These are phyloP conservation scores for Corydoras sp. DNA, from an alignment of 2,113 vertebrate genomes.

Conservation along the genomic window DNA sequence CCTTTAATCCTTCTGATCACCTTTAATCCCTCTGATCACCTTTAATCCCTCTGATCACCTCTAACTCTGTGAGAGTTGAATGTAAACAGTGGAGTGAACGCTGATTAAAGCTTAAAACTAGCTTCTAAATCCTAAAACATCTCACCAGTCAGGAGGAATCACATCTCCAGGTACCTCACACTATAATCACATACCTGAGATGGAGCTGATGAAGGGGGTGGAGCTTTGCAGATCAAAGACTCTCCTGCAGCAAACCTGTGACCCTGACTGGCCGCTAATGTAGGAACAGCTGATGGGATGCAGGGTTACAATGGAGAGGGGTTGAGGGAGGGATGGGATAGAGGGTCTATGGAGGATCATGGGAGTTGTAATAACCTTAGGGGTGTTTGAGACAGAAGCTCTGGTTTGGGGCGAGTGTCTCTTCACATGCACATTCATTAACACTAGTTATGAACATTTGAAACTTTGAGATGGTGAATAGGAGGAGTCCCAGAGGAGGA, in stretches of 20 bases:
- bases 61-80: too few species aligned
- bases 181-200: conserved; percentile 48
- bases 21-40: too few species aligned
- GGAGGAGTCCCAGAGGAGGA: too few species aligned
- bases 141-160: conserved; percentile 26
- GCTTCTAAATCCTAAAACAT: conserved; percentile 12
- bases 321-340: conserved; percentile 37
- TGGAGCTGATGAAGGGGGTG: conserved; percentile 56
- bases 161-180: conserved; percentile 21
- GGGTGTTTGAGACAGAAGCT: conserved; percentile 8
- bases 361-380: conserved; percentile 24
- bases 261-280: conserved; percentile 52
- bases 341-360: conserved; percentile 40
- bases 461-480: too few species aligned
- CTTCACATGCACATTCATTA: conserved; percentile 24
- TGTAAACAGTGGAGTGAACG: background rate
- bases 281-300: conserved; percentile 48
- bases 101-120: too few species aligned
- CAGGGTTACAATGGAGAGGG: conserved; percentile 45
- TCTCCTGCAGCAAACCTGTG: conserved; percentile 48
- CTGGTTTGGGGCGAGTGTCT: too few species aligned
- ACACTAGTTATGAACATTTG: too few species aligned
- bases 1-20: too few species aligned
- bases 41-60: too few species aligned
- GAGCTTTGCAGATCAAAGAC: conserved; percentile 38